Percentiles rank a stretch among this genome's conserved stretches.
These are phyloP conservation scores for Typhlichthys eigenmanni DNA, from an alignment of 2,797 vertebrate genomes.

Conservation along the genomic window DNA sequence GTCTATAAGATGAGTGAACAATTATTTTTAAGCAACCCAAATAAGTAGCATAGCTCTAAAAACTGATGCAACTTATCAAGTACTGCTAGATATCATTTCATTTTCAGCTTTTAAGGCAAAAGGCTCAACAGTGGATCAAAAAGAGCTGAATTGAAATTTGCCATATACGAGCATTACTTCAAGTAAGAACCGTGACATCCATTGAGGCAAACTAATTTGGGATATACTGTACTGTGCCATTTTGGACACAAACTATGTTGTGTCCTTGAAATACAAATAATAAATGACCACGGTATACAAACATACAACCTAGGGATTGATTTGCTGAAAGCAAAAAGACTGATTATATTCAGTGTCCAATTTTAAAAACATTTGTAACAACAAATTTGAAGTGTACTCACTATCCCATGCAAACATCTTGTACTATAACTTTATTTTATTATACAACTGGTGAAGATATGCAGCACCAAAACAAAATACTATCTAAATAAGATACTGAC, in stretches of 20 bases:
- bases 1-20: conserved; percentile 44
- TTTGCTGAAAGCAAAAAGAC: conserved; percentile 67
- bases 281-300: conserved; percentile 56
- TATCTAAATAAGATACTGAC: conserved; percentile 65
- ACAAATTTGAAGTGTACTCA: conserved; percentile 48
- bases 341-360: conserved; percentile 53
- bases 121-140: conserved; percentile 78
- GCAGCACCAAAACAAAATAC: conserved; percentile 61
- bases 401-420: conserved; percentile 64
- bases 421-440: neutral
- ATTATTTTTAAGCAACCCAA: conserved; percentile 42
- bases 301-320: conserved; percentile 65
- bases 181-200: conserved; percentile 76
- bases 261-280: conserved; percentile 48
- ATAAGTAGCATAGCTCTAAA: conserved; percentile 57
- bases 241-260: conserved; percentile 61
- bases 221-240: conserved; percentile 61
- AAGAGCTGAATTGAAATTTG: conserved; percentile 73
- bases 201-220: conserved; percentile 72
- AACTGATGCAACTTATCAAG: conserved; percentile 55
- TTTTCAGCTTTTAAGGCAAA: conserved; percentile 75
- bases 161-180: conserved; percentile 64
- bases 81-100: conserved; percentile 64
- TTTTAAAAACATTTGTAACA: conserved; percentile 64
- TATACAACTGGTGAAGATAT: conserved; percentile 56